Evolutionary conservation across 2,797 vertebrate genomes (phyloP), one percentile per base, ranked within the genome.

Genomic region (Rallus crepitans): DNA sequence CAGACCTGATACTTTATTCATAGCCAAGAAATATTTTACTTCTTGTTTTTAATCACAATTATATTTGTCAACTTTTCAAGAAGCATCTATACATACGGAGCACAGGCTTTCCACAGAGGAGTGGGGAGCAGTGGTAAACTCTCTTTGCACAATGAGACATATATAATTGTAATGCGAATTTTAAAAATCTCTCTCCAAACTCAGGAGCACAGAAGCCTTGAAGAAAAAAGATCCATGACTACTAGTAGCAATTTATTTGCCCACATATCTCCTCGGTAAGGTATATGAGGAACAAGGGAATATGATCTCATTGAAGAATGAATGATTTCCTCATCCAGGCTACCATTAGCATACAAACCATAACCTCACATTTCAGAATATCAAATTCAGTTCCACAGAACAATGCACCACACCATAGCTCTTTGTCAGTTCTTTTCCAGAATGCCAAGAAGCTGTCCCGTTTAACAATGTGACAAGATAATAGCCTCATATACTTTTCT

Each of bases 221-320:
- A 87, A 63, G 28, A 82, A 63, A 1, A 4, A 92, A 86, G 71
- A 31, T 13, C 2, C 5, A 12, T 3, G 2, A 75, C 61, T 81
- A 83, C 42, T 65, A 66, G 72, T 56, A 88, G 28, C 25, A 17
- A 79, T 86, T 69, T 75, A 65, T 75, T 71, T 91, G 35, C 31
- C 28, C 12, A 14, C 25, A 1, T 33, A 48, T 81, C 33, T 93
- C 13, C 28, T 83, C 30, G n/a, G 4, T 72, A 65, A 75, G 50
- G 33, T 86, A 35, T 72, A 64, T 68, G 87, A 71, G 45, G 65
- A 87, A 59, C 28, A 57, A 9, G 31, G 45, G 68, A 87, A 91
- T 63, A 55, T 47, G 61, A 95, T 61, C 72, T 94, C 59, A 42
- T n/a, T 87, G 65, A 92, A 92, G 33, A 92, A 87, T 31, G 11